Percentiles rank a stretch among this genome's conserved stretches.
Conservation (phyloP, 2,888 invertebrate genomes). For the Drosophila sordidapex region DNA sequence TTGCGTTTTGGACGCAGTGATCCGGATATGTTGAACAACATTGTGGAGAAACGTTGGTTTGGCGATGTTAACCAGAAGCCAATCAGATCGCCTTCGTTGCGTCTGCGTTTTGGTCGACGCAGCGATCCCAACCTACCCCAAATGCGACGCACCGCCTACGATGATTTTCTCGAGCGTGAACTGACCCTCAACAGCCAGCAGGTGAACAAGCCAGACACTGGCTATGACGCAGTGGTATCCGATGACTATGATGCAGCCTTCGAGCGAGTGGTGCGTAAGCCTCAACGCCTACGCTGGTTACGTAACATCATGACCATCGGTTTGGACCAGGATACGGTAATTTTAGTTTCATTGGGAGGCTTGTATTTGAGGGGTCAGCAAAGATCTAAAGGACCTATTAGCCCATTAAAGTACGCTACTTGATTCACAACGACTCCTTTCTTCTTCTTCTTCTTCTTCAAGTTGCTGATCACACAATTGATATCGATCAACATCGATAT, state of each 20-base stretch:
- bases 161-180: conserved; percentile 71
- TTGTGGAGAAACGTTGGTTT: conserved; percentile 83
- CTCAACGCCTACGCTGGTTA: conserved; percentile 79
- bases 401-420: too few relatives aligned
- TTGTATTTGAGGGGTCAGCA: background rate
- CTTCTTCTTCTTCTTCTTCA: too few relatives aligned
- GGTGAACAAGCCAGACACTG: conserved; percentile 29
- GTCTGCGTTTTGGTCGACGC: conserved; percentile 91
- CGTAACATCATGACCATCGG: conserved; percentile 60
- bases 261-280: conserved; percentile 75
- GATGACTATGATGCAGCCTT: conserved; percentile 61
- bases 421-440: too few relatives aligned
- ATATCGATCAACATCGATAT: too few relatives aligned
- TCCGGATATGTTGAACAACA: conserved; percentile 85
- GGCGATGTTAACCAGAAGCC: conserved; percentile 89
- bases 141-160: conserved; percentile 72
- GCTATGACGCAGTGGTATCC: conserved; percentile 42
- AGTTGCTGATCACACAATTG: too few relatives aligned
- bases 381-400: too few relatives aligned
- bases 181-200: conserved; percentile 62
- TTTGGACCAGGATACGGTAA: conserved; percentile 53
- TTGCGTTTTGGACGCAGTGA: conserved; percentile 92
- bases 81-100: conserved; percentile 90
- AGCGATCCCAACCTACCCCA: conserved; percentile 88
- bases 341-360: background rate